These are phyloP conservation scores for Rostratula benghalensis DNA, from an alignment of 2,113 vertebrate species.

Conservation along the genomic window DNA sequence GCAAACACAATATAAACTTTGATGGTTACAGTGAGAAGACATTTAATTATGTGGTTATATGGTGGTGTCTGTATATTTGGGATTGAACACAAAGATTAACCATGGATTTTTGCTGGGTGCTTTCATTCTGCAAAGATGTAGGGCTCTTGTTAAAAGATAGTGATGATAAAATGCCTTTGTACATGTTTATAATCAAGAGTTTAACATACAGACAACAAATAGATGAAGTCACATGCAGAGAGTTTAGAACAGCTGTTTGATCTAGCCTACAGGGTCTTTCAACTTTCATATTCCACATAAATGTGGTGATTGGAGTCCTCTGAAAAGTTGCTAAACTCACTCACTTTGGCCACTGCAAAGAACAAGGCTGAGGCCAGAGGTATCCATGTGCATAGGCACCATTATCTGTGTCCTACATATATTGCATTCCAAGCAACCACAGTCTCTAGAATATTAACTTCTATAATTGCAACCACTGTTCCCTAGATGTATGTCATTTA, in stretches of 20 bases:
- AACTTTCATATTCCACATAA: background rate
- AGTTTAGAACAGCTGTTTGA: background rate
- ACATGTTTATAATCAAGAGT: background rate
- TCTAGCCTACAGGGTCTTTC: background rate
- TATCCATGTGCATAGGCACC: background rate
- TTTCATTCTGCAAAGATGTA: background rate
- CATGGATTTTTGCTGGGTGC: background rate
- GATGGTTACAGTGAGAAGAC: background rate
- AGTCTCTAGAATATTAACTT: background rate
- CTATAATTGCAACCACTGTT: background rate
- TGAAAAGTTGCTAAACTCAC: background rate
- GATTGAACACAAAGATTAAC: background rate
- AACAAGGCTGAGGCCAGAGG: background rate
- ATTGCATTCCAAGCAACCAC: background rate
- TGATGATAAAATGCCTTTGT: background rate
- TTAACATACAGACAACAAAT: background rate
- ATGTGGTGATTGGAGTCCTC: background rate
- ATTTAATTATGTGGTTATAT: background rate
- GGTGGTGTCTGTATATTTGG: background rate
- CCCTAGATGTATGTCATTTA: background rate
- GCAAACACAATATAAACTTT: background rate
- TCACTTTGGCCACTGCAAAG: background rate
- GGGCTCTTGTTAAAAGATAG: background rate
- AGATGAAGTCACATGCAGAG: background rate
- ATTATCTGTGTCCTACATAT: background rate